A percentile compares a stretch with the other conserved stretches of the same genome.
phyloP scores from a whole-genome alignment of 2,113 vertebrate genomes.

The Sclerurus mexicanus region DNA sequence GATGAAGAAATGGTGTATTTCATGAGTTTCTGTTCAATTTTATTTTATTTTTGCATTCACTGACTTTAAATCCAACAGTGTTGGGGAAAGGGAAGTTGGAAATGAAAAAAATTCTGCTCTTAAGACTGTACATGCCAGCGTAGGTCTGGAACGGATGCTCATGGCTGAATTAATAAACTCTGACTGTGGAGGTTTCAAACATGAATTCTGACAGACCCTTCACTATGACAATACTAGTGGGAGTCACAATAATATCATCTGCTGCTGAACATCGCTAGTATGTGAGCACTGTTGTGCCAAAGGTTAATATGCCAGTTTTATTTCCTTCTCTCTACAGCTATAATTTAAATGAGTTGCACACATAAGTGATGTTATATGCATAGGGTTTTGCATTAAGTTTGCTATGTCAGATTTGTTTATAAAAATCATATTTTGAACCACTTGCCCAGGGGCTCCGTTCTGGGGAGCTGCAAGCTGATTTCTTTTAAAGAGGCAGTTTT shows the following conservation, averaged over 20 bases:
- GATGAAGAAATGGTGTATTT: background rate
- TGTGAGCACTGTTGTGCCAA: conserved; percentile 39
- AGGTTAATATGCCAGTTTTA: conserved; percentile 63
- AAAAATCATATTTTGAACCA: conserved; percentile 75
- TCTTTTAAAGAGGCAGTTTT: conserved; percentile 71
- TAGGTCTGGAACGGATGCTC: background rate
- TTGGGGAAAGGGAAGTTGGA: background rate
- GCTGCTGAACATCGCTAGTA: conserved; percentile 32
- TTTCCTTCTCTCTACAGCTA: conserved; percentile 59
- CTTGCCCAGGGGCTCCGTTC: conserved; percentile 67
- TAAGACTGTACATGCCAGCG: background rate
- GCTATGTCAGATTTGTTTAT: conserved; percentile 76
- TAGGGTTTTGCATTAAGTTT: conserved; percentile 73
- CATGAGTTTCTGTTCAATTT: background rate
- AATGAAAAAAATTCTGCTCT: conserved; percentile 30
- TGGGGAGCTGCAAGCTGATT: conserved; percentile 61
- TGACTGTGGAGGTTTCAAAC: conserved; percentile 39
- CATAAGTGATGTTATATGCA: conserved; percentile 64
- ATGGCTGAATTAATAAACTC: conserved; percentile 51
- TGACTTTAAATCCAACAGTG: background rate
- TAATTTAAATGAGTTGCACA: conserved; percentile 71
- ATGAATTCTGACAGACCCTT: conserved; percentile 56
- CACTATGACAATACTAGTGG: conserved; percentile 23
- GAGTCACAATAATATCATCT: conserved; percentile 37
- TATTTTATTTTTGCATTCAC: background rate